Evolutionary conservation across 2,113 vertebrate genomes (phyloP).

Genomic region (Fulmarus glacialis): DNA sequence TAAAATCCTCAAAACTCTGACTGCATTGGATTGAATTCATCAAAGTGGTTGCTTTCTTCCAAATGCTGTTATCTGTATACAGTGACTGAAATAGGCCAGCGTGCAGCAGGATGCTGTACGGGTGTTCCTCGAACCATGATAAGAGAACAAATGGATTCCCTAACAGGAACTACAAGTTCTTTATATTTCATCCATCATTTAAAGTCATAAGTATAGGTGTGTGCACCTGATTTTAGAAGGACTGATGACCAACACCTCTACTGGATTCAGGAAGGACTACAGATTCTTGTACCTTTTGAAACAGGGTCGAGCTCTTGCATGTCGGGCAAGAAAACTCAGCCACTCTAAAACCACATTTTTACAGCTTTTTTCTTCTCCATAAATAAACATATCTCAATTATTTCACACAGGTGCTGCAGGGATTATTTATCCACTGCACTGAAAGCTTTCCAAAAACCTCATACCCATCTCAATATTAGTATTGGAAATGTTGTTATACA

Average conservation of each 20-base stretch:
- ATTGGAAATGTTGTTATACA: not conserved
- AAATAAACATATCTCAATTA: not conserved
- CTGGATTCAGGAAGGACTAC: not conserved
- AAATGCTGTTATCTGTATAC: not conserved
- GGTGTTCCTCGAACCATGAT: not conserved
- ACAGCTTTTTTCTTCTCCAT: not conserved
- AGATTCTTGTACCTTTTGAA: not conserved
- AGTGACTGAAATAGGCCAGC: not conserved
- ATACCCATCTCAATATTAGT: not conserved
- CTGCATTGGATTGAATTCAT: not conserved
- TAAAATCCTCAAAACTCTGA: not conserved
- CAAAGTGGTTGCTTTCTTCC: not conserved
- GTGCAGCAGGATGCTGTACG: rapidly evolving
- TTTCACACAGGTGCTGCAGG: not conserved
- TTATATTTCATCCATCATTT: not conserved
- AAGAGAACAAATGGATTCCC: not conserved
- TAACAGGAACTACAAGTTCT: not conserved
- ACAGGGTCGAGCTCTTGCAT: not conserved
- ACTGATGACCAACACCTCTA: not conserved
- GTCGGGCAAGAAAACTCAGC: not conserved
- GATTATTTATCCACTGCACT: not conserved
- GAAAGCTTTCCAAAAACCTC: not conserved
- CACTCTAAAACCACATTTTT: not conserved
- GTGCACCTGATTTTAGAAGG: not conserved
- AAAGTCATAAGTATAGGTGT: not conserved